Evolutionary conservation across 1,140 invertebrate genomes (phyloP).

Genomic region (Drosophila nasuta): DNA sequence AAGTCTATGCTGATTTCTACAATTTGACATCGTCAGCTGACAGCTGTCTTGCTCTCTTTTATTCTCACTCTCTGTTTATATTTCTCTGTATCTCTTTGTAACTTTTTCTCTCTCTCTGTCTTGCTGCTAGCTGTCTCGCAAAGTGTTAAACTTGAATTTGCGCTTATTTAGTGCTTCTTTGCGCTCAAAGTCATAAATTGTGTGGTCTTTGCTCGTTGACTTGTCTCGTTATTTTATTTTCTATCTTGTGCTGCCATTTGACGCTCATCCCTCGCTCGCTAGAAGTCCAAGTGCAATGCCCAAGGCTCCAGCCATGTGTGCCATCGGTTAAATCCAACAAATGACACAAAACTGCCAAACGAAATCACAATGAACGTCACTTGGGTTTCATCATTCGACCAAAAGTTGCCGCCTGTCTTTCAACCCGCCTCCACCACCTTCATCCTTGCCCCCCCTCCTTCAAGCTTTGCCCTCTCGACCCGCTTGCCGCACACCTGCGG

Average conservation of each 20-base stretch:
- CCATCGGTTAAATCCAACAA: conserved; percentile 71
- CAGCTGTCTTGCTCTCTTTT: neutral
- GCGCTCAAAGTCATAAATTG: conserved; percentile 72
- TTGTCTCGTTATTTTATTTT: conserved; percentile 40
- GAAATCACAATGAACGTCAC: conserved; percentile 81
- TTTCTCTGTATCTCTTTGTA: no score
- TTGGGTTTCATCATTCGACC: conserved; percentile 75
- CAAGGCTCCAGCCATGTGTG: conserved; percentile 45
- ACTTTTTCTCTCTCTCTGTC: neutral
- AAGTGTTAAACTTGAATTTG: conserved; percentile 38
- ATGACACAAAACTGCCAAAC: conserved; percentile 81
- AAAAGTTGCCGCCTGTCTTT: conserved; percentile 46
- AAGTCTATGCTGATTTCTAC: conserved; percentile 9
- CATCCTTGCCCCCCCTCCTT: neutral
- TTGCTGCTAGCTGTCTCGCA: conserved; percentile 4
- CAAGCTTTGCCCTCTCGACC: neutral
- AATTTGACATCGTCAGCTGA: neutral
- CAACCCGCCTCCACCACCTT: conserved; percentile 2
- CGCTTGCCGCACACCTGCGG: conserved; percentile 31
- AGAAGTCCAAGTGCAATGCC: conserved; percentile 10
- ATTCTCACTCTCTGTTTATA: neutral
- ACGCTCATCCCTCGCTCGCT: neutral
- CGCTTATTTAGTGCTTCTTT: conserved; percentile 55
- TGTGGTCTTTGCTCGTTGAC: conserved; percentile 50
- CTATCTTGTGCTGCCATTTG: conserved; percentile 40